Percentiles rank a stretch among this genome's conserved stretches.
These are phyloP conservation scores for Oscheius sp. DNA, from an alignment of 2,888 invertebrate species.

Conservation along the genomic window DNA sequence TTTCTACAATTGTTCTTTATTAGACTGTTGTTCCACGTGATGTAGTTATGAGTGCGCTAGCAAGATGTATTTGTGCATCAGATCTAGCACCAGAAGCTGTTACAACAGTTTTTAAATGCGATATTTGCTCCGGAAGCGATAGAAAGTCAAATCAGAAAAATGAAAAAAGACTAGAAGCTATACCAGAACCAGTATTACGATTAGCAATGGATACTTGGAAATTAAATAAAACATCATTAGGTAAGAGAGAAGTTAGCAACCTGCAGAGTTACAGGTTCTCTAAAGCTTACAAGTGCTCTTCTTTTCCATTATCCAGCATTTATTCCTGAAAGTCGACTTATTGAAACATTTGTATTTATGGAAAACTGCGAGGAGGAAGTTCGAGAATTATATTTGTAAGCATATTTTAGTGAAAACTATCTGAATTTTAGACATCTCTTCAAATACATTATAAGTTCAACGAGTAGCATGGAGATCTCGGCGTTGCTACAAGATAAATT, in stretches of 20 bases:
- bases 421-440: conserved; percentile 3
- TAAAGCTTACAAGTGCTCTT: neutral
- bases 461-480: neutral
- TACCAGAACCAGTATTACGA: neutral
- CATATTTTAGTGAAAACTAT: neutral
- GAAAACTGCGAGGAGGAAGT: neutral
- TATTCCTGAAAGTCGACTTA: neutral
- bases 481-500: neutral
- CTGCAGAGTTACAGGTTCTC: neutral
- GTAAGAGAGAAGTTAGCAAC: neutral
- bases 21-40: neutral
- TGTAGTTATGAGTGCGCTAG: conserved; percentile 8
- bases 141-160: neutral
- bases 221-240: neutral
- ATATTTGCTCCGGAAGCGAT: conserved; percentile 4
- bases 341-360: neutral
- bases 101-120: neutral
- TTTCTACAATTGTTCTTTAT: neutral
- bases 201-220: neutral
- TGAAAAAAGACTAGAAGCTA: neutral
- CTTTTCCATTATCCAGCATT: conserved; percentile 3
- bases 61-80: conserved; percentile 8
- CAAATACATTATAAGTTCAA: neutral
- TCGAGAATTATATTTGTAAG: conserved; percentile 12
- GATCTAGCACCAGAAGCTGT: neutral